Evolutionary conservation across 2,888 invertebrate genomes (phyloP).

Genomic region (Dioctria linearis): DNA sequence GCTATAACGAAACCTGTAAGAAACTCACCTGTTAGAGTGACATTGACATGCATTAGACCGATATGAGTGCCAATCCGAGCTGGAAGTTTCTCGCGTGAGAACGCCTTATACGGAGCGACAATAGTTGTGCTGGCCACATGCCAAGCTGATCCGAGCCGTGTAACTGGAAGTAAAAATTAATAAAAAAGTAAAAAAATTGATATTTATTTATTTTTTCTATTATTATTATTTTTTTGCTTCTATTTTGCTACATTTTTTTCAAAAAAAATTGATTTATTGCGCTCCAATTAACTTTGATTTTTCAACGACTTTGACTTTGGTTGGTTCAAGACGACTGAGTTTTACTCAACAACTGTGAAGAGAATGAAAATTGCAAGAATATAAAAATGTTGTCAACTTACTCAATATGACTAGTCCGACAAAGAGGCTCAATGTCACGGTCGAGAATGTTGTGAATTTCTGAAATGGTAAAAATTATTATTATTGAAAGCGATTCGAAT

Average conservation of each 20-base stretch:
- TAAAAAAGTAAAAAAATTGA: constrained; percentile 31
- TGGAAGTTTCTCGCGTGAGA: constrained; percentile 88
- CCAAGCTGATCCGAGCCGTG: constrained; percentile 93
- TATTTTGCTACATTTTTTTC: background rate
- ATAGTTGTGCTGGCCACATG: constrained; percentile 89
- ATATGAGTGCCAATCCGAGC: constrained; percentile 94
- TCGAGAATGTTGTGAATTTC: constrained; percentile 93
- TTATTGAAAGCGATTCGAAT: constrained; percentile 1
- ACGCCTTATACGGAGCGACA: constrained; percentile 90
- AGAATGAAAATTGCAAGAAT: background rate
- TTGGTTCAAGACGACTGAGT: constrained; percentile 39
- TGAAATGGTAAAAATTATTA: constrained; percentile 72
- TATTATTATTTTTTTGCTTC: constrained; percentile 11
- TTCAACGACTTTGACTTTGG: constrained; percentile 43
- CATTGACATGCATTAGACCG: constrained; percentile 94
- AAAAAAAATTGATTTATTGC: constrained; percentile 28
- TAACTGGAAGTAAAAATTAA: constrained; percentile 77
- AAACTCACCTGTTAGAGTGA: constrained; percentile 88
- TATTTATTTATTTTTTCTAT: constrained; percentile 22
- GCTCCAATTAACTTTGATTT: constrained; percentile 25
- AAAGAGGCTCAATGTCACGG: constrained; percentile 92
- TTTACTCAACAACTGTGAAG: background rate
- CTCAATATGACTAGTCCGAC: constrained; percentile 94
- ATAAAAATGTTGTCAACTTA: constrained; percentile 72
- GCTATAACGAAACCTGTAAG: constrained; percentile 49